A percentile compares a stretch with the other conserved stretches of the same genome.
Conservation (phyloP, 2,888 invertebrate species). For the Drosophila atripex region DNA sequence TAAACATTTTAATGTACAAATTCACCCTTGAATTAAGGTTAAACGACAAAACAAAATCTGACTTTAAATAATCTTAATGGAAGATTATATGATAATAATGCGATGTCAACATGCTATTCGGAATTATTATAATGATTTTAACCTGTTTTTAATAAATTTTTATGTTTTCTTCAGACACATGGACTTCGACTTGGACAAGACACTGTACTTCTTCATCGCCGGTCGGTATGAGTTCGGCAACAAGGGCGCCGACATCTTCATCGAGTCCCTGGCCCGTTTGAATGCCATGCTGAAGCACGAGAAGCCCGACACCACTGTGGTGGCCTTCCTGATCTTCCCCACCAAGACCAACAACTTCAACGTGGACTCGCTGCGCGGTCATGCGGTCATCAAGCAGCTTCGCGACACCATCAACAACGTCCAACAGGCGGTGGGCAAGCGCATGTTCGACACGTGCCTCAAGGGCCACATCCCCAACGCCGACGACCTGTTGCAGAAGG, state of each 20-base stretch:
- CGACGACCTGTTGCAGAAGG: constrained; percentile 93
- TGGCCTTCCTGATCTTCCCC: constrained; percentile 99
- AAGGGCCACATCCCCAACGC: constrained; percentile 95
- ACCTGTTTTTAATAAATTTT: background rate
- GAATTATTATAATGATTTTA: constrained; percentile 3
- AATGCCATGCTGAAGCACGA: constrained; percentile 94
- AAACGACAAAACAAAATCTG: constrained; percentile 21
- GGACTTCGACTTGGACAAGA: constrained; percentile 99
- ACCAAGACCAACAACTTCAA: constrained; percentile 99
- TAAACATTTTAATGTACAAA: constrained; percentile 1
- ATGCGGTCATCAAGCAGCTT: constrained; percentile 98
- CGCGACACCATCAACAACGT: constrained; percentile 96
- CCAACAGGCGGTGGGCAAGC: constrained; percentile 96
- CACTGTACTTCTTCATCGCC: constrained; percentile 98
- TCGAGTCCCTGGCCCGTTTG: constrained; percentile 96
- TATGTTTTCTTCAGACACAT: constrained; percentile 89
- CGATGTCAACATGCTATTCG: constrained; percentile 7
- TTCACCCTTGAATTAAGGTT: constrained; percentile 22
- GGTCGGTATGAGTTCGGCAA: constrained; percentile 99
- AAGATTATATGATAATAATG: constrained; percentile 16
- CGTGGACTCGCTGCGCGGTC: constrained; percentile 98
- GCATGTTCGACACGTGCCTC: constrained; percentile 96
- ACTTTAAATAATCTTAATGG: constrained; percentile 15
- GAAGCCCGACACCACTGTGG: constrained; percentile 94
- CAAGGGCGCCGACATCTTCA: constrained; percentile 99